These are phyloP conservation scores for Drosophila ficusphila DNA, from an alignment of 1,140 invertebrate species.

Conservation along the genomic window DNA sequence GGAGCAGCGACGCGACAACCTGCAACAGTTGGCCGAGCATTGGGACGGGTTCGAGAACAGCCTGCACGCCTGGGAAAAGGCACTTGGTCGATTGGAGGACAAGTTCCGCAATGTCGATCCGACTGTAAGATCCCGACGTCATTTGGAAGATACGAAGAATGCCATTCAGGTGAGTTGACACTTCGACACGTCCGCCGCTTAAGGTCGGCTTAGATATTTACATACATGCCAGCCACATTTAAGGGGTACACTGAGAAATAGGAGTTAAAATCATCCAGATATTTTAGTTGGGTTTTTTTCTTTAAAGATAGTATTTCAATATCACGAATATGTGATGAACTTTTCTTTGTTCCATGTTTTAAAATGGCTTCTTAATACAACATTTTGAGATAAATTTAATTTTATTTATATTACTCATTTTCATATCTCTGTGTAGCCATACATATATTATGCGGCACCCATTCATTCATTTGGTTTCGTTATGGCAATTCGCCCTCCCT, in stretches of 20 bases:
- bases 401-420: slow-evolving; percentile 3
- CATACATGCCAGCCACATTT: neutral
- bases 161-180: slow-evolving; percentile 87
- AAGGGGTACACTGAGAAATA: neutral
- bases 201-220: slow-evolving; percentile 3
- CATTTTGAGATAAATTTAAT: neutral
- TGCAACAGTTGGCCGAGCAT: slow-evolving; percentile 88
- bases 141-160: slow-evolving; percentile 89
- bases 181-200: neutral
- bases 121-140: slow-evolving; percentile 89
- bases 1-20: slow-evolving; percentile 87
- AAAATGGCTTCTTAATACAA: too few species aligned
- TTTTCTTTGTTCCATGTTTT: too few species aligned
- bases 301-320: too few species aligned
- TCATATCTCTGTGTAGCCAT: slow-evolving; percentile 12
- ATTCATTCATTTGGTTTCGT: slow-evolving; percentile 49
- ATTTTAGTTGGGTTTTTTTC: too few species aligned
- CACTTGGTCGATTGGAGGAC: slow-evolving; percentile 88
- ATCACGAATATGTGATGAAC: too few species aligned
- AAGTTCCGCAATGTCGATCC: slow-evolving; percentile 90
- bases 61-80: slow-evolving; percentile 87
- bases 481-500: slow-evolving; percentile 16
- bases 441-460: slow-evolving; percentile 13
- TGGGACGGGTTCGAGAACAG: slow-evolving; percentile 92
- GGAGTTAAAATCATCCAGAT: too few species aligned